A percentile compares a stretch with the other conserved stretches of the same genome.
phyloP scores from a whole-genome alignment of 2,113 vertebrate genomes.

The Pheucticus melanocephalus region DNA sequence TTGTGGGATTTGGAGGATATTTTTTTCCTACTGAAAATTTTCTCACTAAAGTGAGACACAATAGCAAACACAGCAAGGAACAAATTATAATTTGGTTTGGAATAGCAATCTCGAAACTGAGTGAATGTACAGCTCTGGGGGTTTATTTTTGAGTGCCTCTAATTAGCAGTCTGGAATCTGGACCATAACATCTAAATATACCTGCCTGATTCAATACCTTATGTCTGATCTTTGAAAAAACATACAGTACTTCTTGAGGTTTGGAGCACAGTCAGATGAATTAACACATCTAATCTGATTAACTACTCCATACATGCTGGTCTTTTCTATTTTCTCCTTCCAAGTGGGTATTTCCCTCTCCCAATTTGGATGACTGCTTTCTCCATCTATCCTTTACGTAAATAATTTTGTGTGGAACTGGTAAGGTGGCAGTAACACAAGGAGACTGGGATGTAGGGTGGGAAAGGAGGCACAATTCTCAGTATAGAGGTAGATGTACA shows the following conservation, averaged over 20 bases:
- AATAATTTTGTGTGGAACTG: background rate
- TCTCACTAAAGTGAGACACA: background rate
- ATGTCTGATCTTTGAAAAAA: background rate
- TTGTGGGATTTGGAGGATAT: background rate
- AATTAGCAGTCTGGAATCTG: background rate
- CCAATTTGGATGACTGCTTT: background rate
- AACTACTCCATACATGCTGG: background rate
- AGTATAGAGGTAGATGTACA: background rate
- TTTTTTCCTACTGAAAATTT: background rate
- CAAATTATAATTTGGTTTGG: background rate
- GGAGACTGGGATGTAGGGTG: background rate
- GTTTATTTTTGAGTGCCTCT: background rate
- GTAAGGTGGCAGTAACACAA: background rate
- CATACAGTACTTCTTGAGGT: background rate
- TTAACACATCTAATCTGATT: background rate
- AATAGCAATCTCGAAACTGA: background rate
- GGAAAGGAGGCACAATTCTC: background rate
- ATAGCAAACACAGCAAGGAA: background rate
- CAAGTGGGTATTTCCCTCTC: background rate
- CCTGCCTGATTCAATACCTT: background rate
- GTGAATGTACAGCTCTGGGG: background rate
- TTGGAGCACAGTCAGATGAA: background rate
- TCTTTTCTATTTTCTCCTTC: background rate
- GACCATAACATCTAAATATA: background rate
- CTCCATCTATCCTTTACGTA: background rate